phyloP scores from a whole-genome alignment of 2,113 vertebrate genomes.

The Sinosuthora webbiana region DNA sequence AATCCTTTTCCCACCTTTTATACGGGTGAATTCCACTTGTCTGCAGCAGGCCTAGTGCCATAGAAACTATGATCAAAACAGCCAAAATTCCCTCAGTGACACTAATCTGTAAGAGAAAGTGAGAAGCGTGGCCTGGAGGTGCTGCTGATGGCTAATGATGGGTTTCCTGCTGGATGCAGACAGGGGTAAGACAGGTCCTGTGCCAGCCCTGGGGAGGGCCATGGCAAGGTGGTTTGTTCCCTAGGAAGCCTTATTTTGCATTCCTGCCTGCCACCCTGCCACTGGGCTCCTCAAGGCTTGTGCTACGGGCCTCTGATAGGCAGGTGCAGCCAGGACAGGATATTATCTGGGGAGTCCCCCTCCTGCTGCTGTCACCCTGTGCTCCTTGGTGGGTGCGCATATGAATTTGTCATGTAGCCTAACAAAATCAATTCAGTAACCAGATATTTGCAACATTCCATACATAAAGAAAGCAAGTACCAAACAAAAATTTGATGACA shows the following conservation, averaged over 20 bases:
- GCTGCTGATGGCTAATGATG: not conserved
- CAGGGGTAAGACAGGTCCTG: not conserved
- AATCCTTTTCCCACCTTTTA: not conserved
- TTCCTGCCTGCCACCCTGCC: not conserved
- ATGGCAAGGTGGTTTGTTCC: not conserved
- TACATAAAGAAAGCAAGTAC: not conserved
- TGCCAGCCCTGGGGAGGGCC: no score
- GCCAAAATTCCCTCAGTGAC: not conserved
- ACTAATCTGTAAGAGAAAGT: not conserved
- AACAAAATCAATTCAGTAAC: not conserved
- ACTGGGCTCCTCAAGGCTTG: not conserved
- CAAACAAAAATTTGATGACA: not conserved
- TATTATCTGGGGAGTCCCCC: not conserved
- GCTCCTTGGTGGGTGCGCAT: not conserved
- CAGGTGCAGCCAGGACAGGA: fast-evolving
- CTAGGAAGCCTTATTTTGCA: not conserved
- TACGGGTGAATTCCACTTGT: not conserved
- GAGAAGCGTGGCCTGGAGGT: fast-evolving
- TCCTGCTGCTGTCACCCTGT: not conserved
- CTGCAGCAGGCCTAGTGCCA: not conserved
- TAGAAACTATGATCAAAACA: not conserved
- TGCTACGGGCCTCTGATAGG: not conserved
- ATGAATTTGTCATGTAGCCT: fast-evolving
- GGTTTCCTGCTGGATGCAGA: not conserved
- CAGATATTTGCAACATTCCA: not conserved